These are phyloP conservation scores for Hippocampus abdominalis DNA, from an alignment of 2,113 vertebrate species.

Conservation along the genomic window DNA sequence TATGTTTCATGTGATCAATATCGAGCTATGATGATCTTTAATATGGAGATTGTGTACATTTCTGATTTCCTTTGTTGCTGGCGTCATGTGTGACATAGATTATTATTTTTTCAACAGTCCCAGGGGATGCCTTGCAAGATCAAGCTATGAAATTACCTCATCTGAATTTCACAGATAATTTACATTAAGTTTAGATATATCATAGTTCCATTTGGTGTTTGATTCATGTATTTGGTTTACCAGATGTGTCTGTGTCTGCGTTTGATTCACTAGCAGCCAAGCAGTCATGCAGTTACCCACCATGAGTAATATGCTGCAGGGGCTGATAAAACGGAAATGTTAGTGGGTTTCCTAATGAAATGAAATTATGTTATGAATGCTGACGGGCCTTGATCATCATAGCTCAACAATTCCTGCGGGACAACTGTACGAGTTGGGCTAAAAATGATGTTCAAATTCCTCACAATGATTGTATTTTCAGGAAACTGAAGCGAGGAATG, in stretches of 20 bases:
- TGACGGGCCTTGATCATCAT: constrained; percentile 2
- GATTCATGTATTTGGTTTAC: neutral
- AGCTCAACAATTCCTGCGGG: constrained; percentile 6
- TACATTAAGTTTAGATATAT: neutral
- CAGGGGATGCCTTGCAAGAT: neutral
- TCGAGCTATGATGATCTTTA: neutral
- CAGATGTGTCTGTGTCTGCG: neutral
- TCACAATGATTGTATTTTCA: constrained; percentile 7
- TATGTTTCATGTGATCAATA: too few relatives aligned
- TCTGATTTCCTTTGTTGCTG: neutral
- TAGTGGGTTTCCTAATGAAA: constrained; percentile 6
- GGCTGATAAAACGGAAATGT: neutral
- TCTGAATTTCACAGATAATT: neutral
- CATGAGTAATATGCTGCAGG: constrained; percentile 3
- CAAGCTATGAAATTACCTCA: neutral
- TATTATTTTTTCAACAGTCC: neutral
- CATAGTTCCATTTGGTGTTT: too few relatives aligned
- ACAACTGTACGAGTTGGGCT: constrained; percentile 4
- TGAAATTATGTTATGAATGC: neutral
- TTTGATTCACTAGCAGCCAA: constrained; percentile 2
- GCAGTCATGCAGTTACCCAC: neutral
- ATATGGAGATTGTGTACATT: neutral
- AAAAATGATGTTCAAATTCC: constrained; percentile 9
- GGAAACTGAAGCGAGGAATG: constrained; percentile 3
- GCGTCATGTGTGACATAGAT: neutral